Base-by-base conservation (phyloP, 2,888 invertebrate genomes). In the Augochlorella aurata region DNA sequence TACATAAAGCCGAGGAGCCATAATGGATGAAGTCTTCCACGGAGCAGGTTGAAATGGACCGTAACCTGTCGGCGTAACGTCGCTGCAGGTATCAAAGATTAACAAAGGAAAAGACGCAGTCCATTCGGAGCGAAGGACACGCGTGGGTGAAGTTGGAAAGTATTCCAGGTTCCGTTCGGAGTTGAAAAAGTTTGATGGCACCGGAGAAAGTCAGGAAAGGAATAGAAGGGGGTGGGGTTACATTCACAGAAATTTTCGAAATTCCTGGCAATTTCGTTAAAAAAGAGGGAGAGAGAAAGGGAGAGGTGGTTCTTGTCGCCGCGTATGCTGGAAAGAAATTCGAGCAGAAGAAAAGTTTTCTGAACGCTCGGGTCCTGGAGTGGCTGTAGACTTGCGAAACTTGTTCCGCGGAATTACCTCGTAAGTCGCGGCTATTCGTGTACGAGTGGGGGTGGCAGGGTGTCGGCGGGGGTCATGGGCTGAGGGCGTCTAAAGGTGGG, bases 381-480 rank as follows among this genome's bases (percentile, higher is more conserved):
- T 86, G 86, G 88, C 87, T 82, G 85, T 86, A 76, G 77, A 83
- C 77, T 83, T 77, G 80, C 79, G 82, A 86, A 88, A 88, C 83
- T 88, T 88, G 83, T 85, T 85, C 86, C 77, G 81, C 79, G 81
- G 84, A 81, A 88, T 88, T 88, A 85, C 83, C 83, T 85, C 88
- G 86, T 86, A 86, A 83, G 85, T 85, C 80, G 82, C 76, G 86
- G 63, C 86, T 52, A 80, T 79, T 79, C 77, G 77, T 58, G 76
- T 66, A 38, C 47, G 65, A 29, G 63, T 45, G 58, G 38, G 52
- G 67, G 18, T 38, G 10, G 38, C 38, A 1, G 38, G 10, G 38
- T 38, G 10, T 9, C 24, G 16, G 29, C 16, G 9, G n/a, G 54
- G 2, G 21, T 38, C 38, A 5, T 2, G 10, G 61, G 47, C 14